These are phyloP conservation scores for Drosophila oshimai DNA, from an alignment of 1,140 invertebrate genomes.

Conservation along the genomic window DNA sequence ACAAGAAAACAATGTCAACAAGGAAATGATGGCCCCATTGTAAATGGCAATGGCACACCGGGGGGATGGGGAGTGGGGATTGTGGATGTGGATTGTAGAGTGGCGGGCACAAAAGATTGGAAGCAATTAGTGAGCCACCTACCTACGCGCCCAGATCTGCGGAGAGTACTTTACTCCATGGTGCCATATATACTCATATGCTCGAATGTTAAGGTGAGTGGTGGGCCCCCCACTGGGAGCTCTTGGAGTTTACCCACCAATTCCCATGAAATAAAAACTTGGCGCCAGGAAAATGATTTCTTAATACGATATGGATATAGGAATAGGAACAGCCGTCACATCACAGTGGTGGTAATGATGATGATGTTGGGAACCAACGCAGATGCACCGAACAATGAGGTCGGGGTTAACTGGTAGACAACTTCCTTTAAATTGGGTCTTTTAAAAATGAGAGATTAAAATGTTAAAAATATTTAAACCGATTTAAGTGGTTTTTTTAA, in stretches of 20 bases:
- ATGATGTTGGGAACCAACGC: not conserved
- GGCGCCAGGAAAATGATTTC: conserved; percentile 54
- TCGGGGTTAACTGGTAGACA: not conserved
- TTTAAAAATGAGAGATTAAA: not conserved
- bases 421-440: not conserved
- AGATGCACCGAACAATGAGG: not conserved
- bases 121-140: conserved; percentile 53
- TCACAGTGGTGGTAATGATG: not conserved
- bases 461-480: not conserved
- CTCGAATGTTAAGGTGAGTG: not conserved
- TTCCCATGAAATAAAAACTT: conserved; percentile 51
- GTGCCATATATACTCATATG: not conserved
- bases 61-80: not conserved
- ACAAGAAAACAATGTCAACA: conserved; percentile 73
- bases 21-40: conserved; percentile 62
- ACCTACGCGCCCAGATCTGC: conserved; percentile 12
- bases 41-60: conserved; percentile 8
- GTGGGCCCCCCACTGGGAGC: conserved; percentile 22
- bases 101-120: conserved; percentile 50
- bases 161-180: not conserved
- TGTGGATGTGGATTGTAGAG: too few relatives aligned
- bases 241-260: conserved; percentile 12
- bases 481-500: too few relatives aligned
- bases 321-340: conserved; percentile 2
- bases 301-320: conserved; percentile 40